Conservation (phyloP, 1,140 invertebrate species). For the Dendrolimus kikuchii region DNA sequence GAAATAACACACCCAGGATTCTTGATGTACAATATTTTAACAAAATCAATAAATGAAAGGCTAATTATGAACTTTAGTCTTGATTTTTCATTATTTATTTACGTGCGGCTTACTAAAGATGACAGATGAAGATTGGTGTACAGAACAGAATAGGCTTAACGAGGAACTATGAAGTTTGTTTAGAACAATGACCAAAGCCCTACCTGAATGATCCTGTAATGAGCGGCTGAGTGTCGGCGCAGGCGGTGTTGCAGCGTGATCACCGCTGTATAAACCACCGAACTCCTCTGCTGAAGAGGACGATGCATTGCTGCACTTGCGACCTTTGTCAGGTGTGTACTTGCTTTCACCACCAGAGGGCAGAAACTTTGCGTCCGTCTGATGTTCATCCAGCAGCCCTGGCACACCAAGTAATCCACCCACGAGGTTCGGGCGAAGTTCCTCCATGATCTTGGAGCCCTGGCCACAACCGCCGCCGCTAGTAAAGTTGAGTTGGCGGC, state of each 20-base stretch:
- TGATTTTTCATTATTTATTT: too few relatives aligned
- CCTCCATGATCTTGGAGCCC: slow-evolving; percentile 85
- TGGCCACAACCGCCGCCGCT: slow-evolving; percentile 78
- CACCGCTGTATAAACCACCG: slow-evolving; percentile 79
- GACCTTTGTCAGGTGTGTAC: slow-evolving; percentile 73
- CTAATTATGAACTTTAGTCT: too few relatives aligned
- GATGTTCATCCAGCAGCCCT: slow-evolving; percentile 84
- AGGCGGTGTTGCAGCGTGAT: slow-evolving; percentile 74
- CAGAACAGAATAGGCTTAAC: too few relatives aligned
- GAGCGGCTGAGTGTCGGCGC: slow-evolving; percentile 76
- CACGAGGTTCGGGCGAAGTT: slow-evolving; percentile 84
- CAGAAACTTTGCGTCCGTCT: slow-evolving; percentile 73
- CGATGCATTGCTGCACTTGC: slow-evolving; percentile 83
- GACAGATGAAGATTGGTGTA: too few relatives aligned
- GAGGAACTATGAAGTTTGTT: not conserved
- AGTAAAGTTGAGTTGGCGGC: slow-evolving; percentile 87
- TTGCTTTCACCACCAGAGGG: slow-evolving; percentile 66
- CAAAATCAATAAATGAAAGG: too few relatives aligned
- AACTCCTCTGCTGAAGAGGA: slow-evolving; percentile 87
- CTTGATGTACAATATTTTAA: too few relatives aligned
- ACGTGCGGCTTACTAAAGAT: too few relatives aligned
- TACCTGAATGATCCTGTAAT: slow-evolving; percentile 74
- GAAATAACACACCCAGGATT: too few relatives aligned
- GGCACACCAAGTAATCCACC: slow-evolving; percentile 83
- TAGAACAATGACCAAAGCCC: slow-evolving; percentile 4